Conservation (phyloP, 2,888 invertebrate genomes). For the Pterostichus madidus region DNA sequence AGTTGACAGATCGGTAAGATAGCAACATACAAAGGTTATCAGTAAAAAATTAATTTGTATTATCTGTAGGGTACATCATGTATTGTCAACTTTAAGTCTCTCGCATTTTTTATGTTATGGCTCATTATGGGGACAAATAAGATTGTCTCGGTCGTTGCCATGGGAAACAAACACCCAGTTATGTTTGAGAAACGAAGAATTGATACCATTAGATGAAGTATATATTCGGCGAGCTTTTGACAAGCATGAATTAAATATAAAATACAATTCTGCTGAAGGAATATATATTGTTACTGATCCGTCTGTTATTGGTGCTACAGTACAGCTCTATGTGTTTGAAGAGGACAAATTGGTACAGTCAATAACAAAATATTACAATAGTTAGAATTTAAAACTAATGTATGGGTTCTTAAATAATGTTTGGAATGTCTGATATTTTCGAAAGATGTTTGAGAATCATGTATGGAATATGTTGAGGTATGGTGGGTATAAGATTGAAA, state of each 20-base stretch:
- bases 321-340: slow-evolving; percentile 79
- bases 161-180: slow-evolving; percentile 80
- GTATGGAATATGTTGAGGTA: too few relatives aligned
- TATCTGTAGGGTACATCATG: slow-evolving; percentile 74
- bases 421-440: too few relatives aligned
- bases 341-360: slow-evolving; percentile 76
- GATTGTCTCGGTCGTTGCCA: slow-evolving; percentile 78
- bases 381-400: background rate
- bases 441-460: too few relatives aligned
- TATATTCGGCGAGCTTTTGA: slow-evolving; percentile 78
- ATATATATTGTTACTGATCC: slow-evolving; percentile 76
- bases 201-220: slow-evolving; percentile 77
- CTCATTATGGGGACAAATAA: slow-evolving; percentile 80
- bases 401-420: too few relatives aligned
- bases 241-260: slow-evolving; percentile 76
- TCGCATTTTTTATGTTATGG: slow-evolving; percentile 81
- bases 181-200: slow-evolving; percentile 78
- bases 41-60: slow-evolving; percentile 57
- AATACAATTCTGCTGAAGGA: slow-evolving; percentile 78
- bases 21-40: slow-evolving; percentile 9
- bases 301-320: slow-evolving; percentile 71
- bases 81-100: slow-evolving; percentile 76
- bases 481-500: too few relatives aligned
- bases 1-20: slow-evolving; percentile 72
- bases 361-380: background rate